Percentiles rank a stretch among this genome's conserved stretches.
phyloP scores from a whole-genome alignment of 1,140 invertebrate genomes.

The honey bee (Apis mellifera) region DNA sequence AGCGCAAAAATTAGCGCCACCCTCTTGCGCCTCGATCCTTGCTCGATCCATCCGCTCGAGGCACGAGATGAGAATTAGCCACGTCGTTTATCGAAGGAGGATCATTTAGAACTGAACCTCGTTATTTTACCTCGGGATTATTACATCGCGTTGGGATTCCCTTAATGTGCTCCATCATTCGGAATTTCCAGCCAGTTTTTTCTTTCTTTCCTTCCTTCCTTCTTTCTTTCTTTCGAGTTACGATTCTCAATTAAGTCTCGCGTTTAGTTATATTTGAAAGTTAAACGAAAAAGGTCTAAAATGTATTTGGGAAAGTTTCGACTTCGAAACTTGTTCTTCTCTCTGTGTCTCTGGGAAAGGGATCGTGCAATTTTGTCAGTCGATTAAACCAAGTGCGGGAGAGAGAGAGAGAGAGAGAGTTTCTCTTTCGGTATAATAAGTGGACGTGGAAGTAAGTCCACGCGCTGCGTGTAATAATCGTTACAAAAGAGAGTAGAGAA shows the following conservation, averaged over 20 bases:
- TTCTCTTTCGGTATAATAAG: background rate
- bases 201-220: no score
- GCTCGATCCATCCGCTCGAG: constrained; percentile 1
- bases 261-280: no score
- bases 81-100: constrained; percentile 66
- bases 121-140: constrained; percentile 40
- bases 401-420: no score
- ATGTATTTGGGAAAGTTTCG: no score
- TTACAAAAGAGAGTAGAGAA: constrained; percentile 71
- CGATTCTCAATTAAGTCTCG: background rate
- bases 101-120: constrained; percentile 58
- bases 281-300: no score
- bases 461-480: constrained; percentile 69
- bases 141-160: constrained; percentile 35
- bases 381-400: constrained; percentile 16
- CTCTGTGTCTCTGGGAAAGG: background rate
- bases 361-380: background rate
- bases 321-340: no score
- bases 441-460: constrained; percentile 1
- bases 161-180: constrained; percentile 39
- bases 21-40: constrained; percentile 44
- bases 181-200: background rate
- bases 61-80: constrained; percentile 73
- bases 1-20: constrained; percentile 78
- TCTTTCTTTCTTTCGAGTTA: background rate